Conservation (phyloP, 2,797 vertebrate species). For the Kryptopterus vitreolus region DNA sequence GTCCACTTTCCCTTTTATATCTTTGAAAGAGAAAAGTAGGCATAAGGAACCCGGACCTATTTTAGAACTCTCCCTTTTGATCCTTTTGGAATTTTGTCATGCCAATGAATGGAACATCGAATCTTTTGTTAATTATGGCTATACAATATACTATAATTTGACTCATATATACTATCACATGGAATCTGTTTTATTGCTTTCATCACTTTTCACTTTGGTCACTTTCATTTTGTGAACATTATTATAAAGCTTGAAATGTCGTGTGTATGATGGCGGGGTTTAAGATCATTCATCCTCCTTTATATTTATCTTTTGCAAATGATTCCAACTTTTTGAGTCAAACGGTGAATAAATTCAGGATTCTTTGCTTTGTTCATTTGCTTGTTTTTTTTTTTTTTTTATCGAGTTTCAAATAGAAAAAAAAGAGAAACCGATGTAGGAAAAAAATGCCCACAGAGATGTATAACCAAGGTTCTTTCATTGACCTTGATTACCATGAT, state of each 20-base stretch:
- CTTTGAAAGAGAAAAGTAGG: not conserved
- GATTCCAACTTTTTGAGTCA: not conserved
- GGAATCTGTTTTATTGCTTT: no score
- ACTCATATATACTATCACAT: no score
- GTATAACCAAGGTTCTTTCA: not conserved
- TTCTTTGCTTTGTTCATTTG: no score
- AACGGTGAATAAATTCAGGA: not conserved
- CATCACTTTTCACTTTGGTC: no score
- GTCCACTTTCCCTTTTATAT: not conserved
- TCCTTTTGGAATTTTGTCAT: no score
- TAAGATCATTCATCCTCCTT: not conserved
- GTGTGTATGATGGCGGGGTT: not conserved
- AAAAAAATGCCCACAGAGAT: not conserved
- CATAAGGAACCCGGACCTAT: conserved; percentile 8
- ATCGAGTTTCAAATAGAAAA: not conserved
- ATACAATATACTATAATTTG: no score
- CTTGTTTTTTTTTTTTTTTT: no score
- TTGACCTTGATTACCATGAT: not conserved
- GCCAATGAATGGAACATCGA: no score
- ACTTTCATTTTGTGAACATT: no score
- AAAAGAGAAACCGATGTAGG: not conserved
- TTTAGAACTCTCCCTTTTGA: conserved; percentile 1
- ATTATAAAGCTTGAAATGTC: not conserved
- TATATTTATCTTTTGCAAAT: not conserved
- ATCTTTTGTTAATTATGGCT: not conserved